Conservation (phyloP, 2,797 vertebrate genomes). For the Tokudaia tokunoshimensis region DNA sequence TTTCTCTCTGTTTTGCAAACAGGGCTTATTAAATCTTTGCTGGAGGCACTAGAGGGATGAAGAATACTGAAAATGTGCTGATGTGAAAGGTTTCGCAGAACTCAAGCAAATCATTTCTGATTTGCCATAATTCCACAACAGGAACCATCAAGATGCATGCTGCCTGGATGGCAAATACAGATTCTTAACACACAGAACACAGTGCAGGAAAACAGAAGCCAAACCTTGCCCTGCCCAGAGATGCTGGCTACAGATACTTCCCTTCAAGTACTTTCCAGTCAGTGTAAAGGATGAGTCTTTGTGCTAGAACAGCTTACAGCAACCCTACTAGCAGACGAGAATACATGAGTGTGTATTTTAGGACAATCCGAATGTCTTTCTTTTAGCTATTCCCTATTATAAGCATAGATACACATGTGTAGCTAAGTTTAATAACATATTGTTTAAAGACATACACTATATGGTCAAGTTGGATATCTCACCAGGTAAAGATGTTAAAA, state of each 20-base stretch:
- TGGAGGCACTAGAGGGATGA: conserved; percentile 74
- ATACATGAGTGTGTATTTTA: conserved; percentile 34
- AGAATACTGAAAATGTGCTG: conserved; percentile 78
- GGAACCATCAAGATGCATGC: conserved; percentile 31
- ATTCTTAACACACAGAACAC: conserved; percentile 50
- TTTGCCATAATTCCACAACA: conserved; percentile 65
- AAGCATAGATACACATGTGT: conserved; percentile 6
- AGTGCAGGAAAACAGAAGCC: neutral
- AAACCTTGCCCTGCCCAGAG: neutral
- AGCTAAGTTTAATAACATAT: conserved; percentile 47
- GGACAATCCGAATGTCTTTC: neutral
- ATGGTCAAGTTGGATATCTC: conserved; percentile 39
- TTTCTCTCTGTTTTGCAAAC: conserved; percentile 76
- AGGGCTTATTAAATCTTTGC: conserved; percentile 81
- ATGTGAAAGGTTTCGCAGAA: conserved; percentile 77
- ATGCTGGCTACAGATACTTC: neutral
- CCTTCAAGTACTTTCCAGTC: conserved; percentile 18
- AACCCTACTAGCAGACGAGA: neutral
- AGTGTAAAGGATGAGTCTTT: conserved; percentile 4
- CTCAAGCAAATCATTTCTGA: conserved; percentile 77
- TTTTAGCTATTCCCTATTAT: conserved; percentile 30
- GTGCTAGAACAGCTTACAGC: conserved; percentile 8
- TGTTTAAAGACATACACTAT: conserved; percentile 7
- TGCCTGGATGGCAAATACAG: conserved; percentile 59
- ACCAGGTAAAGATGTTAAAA: conserved; percentile 18